Conservation (phyloP, 2,888 invertebrate genomes). For the Synergus itoensis region DNA sequence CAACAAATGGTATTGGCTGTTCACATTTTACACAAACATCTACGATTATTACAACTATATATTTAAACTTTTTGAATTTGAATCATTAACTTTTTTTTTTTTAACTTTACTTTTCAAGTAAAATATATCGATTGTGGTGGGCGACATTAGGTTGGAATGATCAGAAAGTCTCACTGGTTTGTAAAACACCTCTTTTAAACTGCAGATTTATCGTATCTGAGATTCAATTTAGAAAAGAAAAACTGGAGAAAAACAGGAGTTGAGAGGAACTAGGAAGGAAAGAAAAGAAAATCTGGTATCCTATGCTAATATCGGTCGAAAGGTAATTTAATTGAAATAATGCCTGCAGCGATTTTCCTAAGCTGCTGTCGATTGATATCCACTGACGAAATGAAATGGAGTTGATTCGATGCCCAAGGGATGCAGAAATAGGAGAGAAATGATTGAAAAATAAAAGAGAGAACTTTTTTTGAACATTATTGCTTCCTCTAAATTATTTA, state of each 20-base stretch:
- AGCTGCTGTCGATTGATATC: constrained; percentile 65
- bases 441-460: not conserved
- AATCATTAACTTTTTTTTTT: too few relatives aligned
- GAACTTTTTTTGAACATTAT: not conserved
- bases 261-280: not conserved
- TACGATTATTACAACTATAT: too few relatives aligned
- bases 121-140: too few relatives aligned
- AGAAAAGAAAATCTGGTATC: constrained; percentile 35
- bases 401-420: constrained; percentile 17
- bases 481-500: too few relatives aligned
- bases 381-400: constrained; percentile 44
- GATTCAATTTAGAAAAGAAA: not conserved
- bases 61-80: too few relatives aligned
- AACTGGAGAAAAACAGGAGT: not conserved
- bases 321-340: constrained; percentile 68
- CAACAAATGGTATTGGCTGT: too few relatives aligned
- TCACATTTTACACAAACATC: too few relatives aligned
- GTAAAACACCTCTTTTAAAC: not conserved
- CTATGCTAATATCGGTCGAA: constrained; percentile 52
- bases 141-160: not conserved
- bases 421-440: constrained; percentile 17
- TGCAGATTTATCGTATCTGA: not conserved
- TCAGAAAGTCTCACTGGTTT: not conserved
- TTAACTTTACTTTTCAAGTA: too few relatives aligned
- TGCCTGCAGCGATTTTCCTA: constrained; percentile 65